Conservation (phyloP, 2,113 vertebrate species). For the Vicugna pacos region DNA sequence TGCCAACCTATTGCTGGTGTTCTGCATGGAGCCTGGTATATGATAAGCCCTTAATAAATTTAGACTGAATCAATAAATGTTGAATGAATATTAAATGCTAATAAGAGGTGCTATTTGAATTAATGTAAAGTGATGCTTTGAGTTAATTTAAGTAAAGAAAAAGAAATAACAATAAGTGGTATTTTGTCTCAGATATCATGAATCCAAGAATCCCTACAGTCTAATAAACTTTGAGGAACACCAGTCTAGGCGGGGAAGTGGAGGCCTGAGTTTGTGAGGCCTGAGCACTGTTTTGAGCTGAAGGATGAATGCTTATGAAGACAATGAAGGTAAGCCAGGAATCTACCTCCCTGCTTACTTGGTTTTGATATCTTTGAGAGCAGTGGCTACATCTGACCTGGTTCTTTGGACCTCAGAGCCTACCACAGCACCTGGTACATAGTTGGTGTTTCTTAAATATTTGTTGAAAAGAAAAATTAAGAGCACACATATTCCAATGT, state of each 20-base stretch:
- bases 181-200: neutral
- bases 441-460: neutral
- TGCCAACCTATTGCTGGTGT: neutral
- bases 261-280: neutral
- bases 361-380: neutral
- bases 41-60: neutral
- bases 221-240: neutral
- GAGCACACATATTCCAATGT: neutral
- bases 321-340: rapidly evolving
- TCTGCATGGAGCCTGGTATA: neutral
- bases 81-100: neutral
- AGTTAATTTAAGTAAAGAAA: neutral
- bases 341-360: neutral
- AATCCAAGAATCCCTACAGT: neutral
- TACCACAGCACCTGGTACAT: neutral
- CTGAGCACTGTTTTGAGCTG: neutral
- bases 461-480: neutral
- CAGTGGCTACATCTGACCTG: neutral
- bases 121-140: neutral
- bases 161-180: neutral
- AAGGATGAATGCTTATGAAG: neutral
- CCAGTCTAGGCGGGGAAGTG: neutral
- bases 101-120: neutral
- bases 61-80: neutral
- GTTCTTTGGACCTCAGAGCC: neutral